Base-by-base conservation (phyloP, 2,888 invertebrate genomes). In the Thecocarcelia acutangulata region DNA sequence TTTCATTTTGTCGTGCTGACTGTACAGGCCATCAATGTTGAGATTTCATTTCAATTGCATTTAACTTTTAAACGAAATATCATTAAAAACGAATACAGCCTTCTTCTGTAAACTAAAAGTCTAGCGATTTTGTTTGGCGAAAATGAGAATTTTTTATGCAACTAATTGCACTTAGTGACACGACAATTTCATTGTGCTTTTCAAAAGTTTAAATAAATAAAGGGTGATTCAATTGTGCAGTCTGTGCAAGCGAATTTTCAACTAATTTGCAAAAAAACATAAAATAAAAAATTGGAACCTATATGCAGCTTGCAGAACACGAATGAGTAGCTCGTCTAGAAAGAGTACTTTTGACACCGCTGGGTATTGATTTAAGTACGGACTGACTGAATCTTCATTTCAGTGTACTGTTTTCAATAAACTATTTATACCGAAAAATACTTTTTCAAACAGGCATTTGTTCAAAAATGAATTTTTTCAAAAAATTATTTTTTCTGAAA, bases 11-110 rank as follows among this genome's bases (percentile, higher is more conserved):
- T 52, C 63, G 58, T 64, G 37, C 21, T 12, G 24, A 64, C 40
- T 61, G 58, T 61, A 46, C 61, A n/a, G 66, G 72, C 21, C 66
- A 59, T 59, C 42, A 66, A 59, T 66, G 59, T 68, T 24, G 17
- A 73, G 66, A 79, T 79, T 79, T 72, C 42, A 44, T 64, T 78
- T 46, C 37, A 48, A 54, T 48, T 72, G 72, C 21, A 44, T 78
- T 69, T 69, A 24, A 69, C 52, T 46, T 61, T 64, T 21, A 68
- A 59, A 59, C 37, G 50, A 59, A 58, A 50, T 58, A 54, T 50
- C 33, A 52, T 13, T 56, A 9, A 48, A 52, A 61, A 75, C 69
- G 37, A 69, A 61, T 19, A 46, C 52, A 48, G 15, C 50, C 44
- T 42, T 21, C 61, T 63, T 24, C 61, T 63, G 59, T 46, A 46